A percentile compares a stretch with the other conserved stretches of the same genome.
Evolutionary conservation across 1,140 invertebrate species (phyloP).

Genomic region (Scylla paramamosain): DNA sequence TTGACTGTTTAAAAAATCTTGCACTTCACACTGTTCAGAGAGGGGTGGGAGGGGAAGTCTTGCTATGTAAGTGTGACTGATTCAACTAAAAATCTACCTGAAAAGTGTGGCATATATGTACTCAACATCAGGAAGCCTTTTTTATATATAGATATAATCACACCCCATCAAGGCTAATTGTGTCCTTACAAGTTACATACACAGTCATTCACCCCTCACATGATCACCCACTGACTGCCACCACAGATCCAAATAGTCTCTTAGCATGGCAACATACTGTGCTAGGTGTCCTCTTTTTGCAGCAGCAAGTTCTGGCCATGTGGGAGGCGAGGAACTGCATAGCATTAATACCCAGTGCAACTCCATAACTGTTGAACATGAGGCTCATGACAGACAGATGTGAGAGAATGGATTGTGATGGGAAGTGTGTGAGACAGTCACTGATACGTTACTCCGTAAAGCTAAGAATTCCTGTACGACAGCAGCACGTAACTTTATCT

Average conservation of each 20-base stretch:
- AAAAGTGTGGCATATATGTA: slow-evolving; percentile 49
- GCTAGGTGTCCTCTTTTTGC: not conserved
- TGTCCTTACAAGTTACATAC: slow-evolving; percentile 13
- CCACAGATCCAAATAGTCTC: not conserved
- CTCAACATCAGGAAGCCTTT: slow-evolving; percentile 39
- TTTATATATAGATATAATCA: slow-evolving; percentile 29
- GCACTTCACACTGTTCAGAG: slow-evolving; percentile 33
- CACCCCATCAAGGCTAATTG: slow-evolving; percentile 51
- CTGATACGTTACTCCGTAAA: slow-evolving; percentile 53
- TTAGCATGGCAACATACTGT: not conserved
- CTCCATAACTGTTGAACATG: slow-evolving; percentile 46
- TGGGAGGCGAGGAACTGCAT: not conserved
- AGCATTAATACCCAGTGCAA: not conserved
- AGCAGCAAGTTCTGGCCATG: not conserved
- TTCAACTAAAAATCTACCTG: slow-evolving; percentile 53
- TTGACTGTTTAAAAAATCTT: slow-evolving; percentile 65
- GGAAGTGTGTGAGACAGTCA: slow-evolving; percentile 29
- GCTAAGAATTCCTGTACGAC: slow-evolving; percentile 65
- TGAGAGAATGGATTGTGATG: slow-evolving; percentile 1
- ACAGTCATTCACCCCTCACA: not conserved
- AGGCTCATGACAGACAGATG: slow-evolving; percentile 53
- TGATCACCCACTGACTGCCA: not conserved
- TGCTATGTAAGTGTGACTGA: slow-evolving; percentile 37
- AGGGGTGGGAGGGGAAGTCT: not conserved
- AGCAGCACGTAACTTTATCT: slow-evolving; percentile 49